These are phyloP conservation scores for Pimpla rufipes DNA, from an alignment of 2,888 invertebrate species.

Conservation along the genomic window DNA sequence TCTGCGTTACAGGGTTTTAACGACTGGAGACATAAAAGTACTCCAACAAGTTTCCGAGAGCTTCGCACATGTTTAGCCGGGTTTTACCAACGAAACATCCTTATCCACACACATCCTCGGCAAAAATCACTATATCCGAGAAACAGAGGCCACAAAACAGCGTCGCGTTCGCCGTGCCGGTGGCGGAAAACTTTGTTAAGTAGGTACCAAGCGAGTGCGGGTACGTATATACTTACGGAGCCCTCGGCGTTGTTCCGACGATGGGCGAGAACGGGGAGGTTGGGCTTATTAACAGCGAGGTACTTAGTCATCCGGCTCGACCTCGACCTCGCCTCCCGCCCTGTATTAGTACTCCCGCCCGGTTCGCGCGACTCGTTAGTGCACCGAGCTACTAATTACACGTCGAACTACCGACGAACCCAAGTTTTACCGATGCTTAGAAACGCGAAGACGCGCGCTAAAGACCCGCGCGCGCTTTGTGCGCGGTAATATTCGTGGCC, in stretches of 20 bases:
- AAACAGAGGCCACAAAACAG: not conserved
- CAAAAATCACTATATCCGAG: not conserved
- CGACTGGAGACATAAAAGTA: too few relatives aligned
- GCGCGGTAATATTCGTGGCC: not conserved
- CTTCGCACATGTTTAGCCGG: not conserved
- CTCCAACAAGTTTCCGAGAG: too few relatives aligned
- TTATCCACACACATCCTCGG: not conserved
- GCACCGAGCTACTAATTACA: constrained; percentile 19
- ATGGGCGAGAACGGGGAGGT: not conserved
- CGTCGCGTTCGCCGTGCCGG: not conserved
- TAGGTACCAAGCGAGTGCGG: not conserved
- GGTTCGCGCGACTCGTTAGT: not conserved
- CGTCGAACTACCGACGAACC: not conserved
- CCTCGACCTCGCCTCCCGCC: not conserved
- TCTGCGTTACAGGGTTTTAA: too few relatives aligned
- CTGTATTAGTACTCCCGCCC: not conserved
- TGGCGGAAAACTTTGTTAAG: constrained; percentile 7
- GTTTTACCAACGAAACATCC: not conserved
- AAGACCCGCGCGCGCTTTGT: not conserved
- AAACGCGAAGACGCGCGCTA: constrained; percentile 3
- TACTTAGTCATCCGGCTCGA: constrained; percentile 18
- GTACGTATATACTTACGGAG: not conserved
- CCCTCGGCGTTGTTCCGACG: not conserved
- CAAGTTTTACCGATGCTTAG: constrained; percentile 6
- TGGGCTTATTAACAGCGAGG: constrained; percentile 10